A percentile compares a stretch with the other conserved stretches of the same genome.
Evolutionary conservation across 2,113 vertebrate species (phyloP).

Genomic region (Oreochromis tanganicae): DNA sequence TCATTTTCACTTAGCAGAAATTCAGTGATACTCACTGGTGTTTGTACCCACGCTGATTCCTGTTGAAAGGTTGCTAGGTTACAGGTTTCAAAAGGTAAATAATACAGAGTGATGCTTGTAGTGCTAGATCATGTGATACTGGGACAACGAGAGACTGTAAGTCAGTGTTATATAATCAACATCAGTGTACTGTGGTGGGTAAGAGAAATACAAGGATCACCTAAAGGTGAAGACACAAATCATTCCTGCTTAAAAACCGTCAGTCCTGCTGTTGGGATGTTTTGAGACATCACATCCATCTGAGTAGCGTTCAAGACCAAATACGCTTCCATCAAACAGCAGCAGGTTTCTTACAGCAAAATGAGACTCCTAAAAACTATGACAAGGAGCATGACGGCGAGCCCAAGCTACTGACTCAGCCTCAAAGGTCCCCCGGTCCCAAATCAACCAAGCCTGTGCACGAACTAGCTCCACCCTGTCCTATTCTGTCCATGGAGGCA

Average conservation of each 20-base stretch:
- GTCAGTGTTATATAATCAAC: neutral
- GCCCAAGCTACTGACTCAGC: neutral
- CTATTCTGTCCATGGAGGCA: neutral
- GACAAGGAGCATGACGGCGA: neutral
- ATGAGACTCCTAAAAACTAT: rapidly evolving
- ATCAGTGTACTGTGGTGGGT: neutral
- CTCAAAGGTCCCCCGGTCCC: neutral
- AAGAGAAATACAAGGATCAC: neutral
- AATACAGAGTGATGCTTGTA: neutral
- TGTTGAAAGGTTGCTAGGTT: neutral
- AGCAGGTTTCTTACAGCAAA: neutral
- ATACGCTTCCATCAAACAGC: neutral
- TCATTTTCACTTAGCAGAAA: neutral
- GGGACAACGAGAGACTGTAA: neutral
- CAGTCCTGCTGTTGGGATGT: too few relatives aligned
- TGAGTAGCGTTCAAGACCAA: neutral
- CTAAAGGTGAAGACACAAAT: neutral
- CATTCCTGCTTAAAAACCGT: neutral
- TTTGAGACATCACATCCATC: neutral
- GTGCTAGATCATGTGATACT: neutral
- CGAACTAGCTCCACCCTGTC: neutral
- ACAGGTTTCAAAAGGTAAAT: neutral
- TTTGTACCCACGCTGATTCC: neutral
- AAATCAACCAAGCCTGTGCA: neutral
- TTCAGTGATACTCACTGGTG: neutral